Base-by-base conservation (phyloP, 2,113 vertebrate species). In the Chaetops frenatus region DNA sequence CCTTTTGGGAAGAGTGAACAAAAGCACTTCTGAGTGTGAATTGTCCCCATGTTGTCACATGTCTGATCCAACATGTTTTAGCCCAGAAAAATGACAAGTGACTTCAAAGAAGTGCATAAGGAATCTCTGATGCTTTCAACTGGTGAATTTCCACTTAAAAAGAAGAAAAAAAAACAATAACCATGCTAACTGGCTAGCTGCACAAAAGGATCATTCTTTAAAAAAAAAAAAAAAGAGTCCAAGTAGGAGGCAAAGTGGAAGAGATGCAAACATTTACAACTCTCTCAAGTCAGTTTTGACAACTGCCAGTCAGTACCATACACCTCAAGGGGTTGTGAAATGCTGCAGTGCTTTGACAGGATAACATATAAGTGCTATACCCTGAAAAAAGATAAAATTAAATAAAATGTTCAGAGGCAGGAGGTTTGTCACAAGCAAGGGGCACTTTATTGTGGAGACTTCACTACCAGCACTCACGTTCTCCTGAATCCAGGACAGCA, bases 401-500 rank as follows among this genome's bases (percentile, higher is more conserved):
- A 82, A 61, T 38, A 2, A 54, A 82, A 25, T 33, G 11, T 5
- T 70, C 33, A 2, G 6, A 78, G 72, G 38, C 18, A 50, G 50
- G 20, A 47, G 23, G 50, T 35, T 44, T 62, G 15, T 23, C 25
- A 50, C 16, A 69, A 47, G 50, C 2, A 5, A 67, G 33, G 23
- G 40, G 58, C 5, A 6, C 12, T 3, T 62, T 35, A 10, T 53
- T 81, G 51, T 38, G 27, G 14, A 62, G 65, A 40, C 13, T 71
- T 20, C 66, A 88, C 97, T 97, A 97, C 96, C 98, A 74, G 78
- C 81, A 64, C 65, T 87, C 67, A 98, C 86, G 60, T 97, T 97
- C 53, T 80, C 72, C 36, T 98, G 97, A 74, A 98, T 97, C 99
- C 99, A 99, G 48, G 98, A 95, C 78, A 99, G 98, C 95, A 99